Evolutionary conservation across 1,140 invertebrate genomes (phyloP).

Genomic region (Trichoplusia ni): DNA sequence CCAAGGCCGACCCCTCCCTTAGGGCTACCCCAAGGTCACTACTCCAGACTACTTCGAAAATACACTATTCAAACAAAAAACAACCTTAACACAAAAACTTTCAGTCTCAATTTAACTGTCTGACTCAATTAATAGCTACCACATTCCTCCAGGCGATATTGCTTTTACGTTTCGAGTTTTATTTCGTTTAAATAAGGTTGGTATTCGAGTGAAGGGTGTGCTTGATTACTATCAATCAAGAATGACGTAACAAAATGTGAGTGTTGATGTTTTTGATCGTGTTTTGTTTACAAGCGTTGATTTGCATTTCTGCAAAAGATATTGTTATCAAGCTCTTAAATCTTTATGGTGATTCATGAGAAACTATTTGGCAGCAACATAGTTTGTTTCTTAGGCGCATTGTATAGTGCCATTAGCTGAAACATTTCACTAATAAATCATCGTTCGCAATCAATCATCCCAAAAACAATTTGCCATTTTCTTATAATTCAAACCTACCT

Average conservation of each 20-base stretch:
- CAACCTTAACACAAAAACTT: not conserved
- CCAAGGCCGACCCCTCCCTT: conserved; percentile 25
- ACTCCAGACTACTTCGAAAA: conserved; percentile 7
- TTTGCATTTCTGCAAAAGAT: conserved; percentile 9
- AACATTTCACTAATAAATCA: too few species aligned
- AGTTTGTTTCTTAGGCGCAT: too few species aligned
- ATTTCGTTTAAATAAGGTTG: not conserved
- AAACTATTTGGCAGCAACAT: too few species aligned
- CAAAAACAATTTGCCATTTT: too few species aligned
- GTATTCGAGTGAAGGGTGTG: not conserved
- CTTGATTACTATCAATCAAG: conserved; percentile 26
- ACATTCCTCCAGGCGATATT: not conserved
- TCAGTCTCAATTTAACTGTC: not conserved
- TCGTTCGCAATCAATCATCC: too few species aligned
- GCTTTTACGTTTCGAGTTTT: not conserved
- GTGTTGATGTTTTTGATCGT: conserved; percentile 21
- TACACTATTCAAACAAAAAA: not conserved
- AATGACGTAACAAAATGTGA: conserved; percentile 5
- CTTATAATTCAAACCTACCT: too few species aligned
- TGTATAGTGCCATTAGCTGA: too few species aligned
- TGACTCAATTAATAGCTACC: not conserved
- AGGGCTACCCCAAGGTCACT: conserved; percentile 16
- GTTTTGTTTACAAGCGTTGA: not conserved
- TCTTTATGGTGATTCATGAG: too few species aligned
- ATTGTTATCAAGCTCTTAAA: too few species aligned